Evolutionary conservation across 2,888 invertebrate genomes (phyloP).

Genomic region (Stenurella melanura): DNA sequence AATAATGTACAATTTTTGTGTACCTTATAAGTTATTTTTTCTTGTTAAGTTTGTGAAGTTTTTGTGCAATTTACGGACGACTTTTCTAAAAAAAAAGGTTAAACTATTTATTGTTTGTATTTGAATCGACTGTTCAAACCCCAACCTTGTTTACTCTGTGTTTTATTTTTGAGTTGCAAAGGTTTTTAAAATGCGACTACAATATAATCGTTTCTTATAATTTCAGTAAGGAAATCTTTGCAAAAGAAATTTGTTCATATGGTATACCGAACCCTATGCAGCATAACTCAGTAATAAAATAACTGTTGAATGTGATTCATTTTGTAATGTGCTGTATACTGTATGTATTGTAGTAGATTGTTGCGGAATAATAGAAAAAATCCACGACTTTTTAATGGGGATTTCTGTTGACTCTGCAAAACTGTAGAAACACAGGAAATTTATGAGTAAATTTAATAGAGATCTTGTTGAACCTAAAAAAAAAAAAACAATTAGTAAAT

Average conservation of each 20-base stretch:
- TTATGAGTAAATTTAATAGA: slow-evolving; percentile 19
- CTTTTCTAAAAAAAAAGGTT: slow-evolving; percentile 49
- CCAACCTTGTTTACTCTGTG: slow-evolving; percentile 63
- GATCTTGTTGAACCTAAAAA: slow-evolving; percentile 12
- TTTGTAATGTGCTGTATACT: slow-evolving; percentile 71
- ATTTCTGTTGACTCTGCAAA: slow-evolving; percentile 58
- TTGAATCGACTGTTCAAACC: slow-evolving; percentile 67
- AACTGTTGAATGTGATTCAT: slow-evolving; percentile 70
- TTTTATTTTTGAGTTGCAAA: slow-evolving; percentile 54
- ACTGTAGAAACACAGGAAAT: slow-evolving; percentile 56
- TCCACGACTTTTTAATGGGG: slow-evolving; percentile 56
- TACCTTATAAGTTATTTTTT: slow-evolving; percentile 57
- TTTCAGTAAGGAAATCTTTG: slow-evolving; percentile 12
- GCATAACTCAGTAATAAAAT: slow-evolving; percentile 66
- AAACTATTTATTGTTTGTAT: slow-evolving; percentile 40
- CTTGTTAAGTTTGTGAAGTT: slow-evolving; percentile 55
- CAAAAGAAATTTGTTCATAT: slow-evolving; percentile 31
- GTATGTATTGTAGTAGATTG: slow-evolving; percentile 69
- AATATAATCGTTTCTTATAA: slow-evolving; percentile 27
- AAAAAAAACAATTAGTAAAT: slow-evolving; percentile 14
- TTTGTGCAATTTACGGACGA: slow-evolving; percentile 52
- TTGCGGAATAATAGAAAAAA: slow-evolving; percentile 58
- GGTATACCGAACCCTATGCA: slow-evolving; percentile 35
- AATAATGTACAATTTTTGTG: slow-evolving; percentile 55
- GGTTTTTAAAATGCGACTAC: slow-evolving; percentile 42